These are phyloP conservation scores for Achatina immaculata DNA, from an alignment of 1,140 invertebrate species.

Conservation along the genomic window DNA sequence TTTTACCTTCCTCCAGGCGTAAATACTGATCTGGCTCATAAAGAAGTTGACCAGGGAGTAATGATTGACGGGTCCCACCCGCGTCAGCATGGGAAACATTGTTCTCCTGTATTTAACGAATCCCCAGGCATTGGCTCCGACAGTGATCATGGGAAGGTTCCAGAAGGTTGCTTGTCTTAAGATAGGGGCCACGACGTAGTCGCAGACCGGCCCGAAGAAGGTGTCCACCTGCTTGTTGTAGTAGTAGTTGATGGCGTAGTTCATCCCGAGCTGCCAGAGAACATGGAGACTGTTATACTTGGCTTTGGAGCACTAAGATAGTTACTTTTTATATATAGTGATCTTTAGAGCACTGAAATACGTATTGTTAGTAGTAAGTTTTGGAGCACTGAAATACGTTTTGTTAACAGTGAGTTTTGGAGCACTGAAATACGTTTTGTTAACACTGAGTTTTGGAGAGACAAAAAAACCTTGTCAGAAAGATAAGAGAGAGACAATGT, in stretches of 20 bases:
- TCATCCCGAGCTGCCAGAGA: background rate
- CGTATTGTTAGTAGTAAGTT: no score
- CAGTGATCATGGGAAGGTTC: conserved; percentile 7
- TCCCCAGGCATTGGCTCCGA: conserved; percentile 9
- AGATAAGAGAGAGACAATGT: no score
- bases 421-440: no score
- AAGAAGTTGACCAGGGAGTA: background rate
- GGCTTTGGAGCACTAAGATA: no score
- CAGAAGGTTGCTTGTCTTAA: background rate
- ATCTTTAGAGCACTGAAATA: no score
- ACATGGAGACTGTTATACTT: no score
- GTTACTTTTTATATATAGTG: no score
- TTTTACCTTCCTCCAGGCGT: conserved; percentile 9
- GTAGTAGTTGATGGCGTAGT: background rate
- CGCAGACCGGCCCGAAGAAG: background rate
- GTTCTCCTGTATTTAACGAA: background rate
- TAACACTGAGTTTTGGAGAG: no score
- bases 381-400: no score
- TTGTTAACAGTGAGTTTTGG: no score
- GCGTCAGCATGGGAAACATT: conserved; percentile 8
- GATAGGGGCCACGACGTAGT: background rate
- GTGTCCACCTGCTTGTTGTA: background rate
- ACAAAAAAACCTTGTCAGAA: no score
- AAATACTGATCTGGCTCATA: background rate
- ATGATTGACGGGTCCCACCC: conserved; percentile 3